Conservation (phyloP, 2,888 invertebrate genomes). For the Cremastobaeus sp. region DNA sequence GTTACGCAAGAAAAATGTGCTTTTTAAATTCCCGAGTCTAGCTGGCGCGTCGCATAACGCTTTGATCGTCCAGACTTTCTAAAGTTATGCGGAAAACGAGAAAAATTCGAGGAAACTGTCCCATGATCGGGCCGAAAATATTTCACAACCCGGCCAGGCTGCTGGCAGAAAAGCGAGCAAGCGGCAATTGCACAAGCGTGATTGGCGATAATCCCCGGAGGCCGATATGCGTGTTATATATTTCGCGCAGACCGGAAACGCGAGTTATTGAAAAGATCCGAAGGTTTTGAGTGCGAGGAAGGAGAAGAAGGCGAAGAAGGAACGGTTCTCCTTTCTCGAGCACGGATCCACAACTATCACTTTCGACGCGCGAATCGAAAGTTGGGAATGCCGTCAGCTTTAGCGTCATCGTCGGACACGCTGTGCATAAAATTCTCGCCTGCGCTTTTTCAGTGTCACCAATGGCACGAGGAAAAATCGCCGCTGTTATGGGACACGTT, state of each 20-base stretch:
- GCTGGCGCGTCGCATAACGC: slow-evolving; percentile 2
- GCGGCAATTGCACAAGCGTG: slow-evolving; percentile 22
- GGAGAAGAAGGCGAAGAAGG: slow-evolving; percentile 63
- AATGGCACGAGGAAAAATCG: neutral
- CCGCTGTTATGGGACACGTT: neutral
- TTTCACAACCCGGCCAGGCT: slow-evolving; percentile 10
- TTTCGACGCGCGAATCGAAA: slow-evolving; percentile 77
- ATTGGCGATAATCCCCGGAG: slow-evolving; percentile 1
- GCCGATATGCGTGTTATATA: slow-evolving; percentile 22
- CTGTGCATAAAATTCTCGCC: slow-evolving; percentile 52
- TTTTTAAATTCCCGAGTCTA: slow-evolving; percentile 23
- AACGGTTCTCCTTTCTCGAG: slow-evolving; percentile 75
- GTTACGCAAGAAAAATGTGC: slow-evolving; percentile 20
- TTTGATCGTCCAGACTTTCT: slow-evolving; percentile 26
- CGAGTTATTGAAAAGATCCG: slow-evolving; percentile 42
- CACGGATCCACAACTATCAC: slow-evolving; percentile 74
- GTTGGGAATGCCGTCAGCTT: slow-evolving; percentile 67
- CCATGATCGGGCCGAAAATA: neutral
- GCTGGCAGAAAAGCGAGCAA: neutral
- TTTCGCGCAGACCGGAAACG: slow-evolving; percentile 55
- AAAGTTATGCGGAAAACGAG: slow-evolving; percentile 29
- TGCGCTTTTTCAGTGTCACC: slow-evolving; percentile 38
- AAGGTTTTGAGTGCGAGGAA: slow-evolving; percentile 58
- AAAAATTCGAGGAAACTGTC: neutral
- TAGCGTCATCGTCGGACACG: slow-evolving; percentile 54